Evolutionary conservation across 2,797 vertebrate species (phyloP).

Genomic region (Euthynnus affinis): DNA sequence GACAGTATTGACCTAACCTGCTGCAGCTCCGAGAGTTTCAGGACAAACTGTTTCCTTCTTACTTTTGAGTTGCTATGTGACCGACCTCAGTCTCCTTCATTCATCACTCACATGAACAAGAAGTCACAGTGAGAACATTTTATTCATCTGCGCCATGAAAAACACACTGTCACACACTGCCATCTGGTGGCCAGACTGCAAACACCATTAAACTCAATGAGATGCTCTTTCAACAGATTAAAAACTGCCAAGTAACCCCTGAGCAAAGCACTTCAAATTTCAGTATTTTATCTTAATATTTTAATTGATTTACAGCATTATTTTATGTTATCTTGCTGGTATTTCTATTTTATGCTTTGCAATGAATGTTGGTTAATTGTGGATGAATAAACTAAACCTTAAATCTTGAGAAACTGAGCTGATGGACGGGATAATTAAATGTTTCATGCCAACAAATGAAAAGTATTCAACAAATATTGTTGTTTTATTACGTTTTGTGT

Average conservation of each 20-base stretch:
- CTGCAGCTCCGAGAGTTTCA: not conserved
- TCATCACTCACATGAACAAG: conserved; percentile 5
- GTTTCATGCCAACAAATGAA: not conserved
- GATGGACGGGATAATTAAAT: too few species aligned
- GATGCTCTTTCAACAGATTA: not conserved
- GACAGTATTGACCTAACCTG: not conserved
- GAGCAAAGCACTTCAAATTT: not conserved
- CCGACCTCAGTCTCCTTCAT: conserved; percentile 13
- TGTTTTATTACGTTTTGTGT: not conserved
- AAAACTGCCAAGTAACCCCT: not conserved
- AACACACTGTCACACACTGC: conserved; percentile 62
- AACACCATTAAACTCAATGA: not conserved
- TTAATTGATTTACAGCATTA: conserved; percentile 1
- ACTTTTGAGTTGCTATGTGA: not conserved
- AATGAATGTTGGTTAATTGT: too few species aligned
- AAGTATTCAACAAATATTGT: not conserved
- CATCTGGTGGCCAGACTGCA: conserved; percentile 64
- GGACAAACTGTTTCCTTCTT: conserved; percentile 3
- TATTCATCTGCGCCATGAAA: not conserved
- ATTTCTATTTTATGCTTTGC: too few species aligned
- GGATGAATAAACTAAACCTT: too few species aligned
- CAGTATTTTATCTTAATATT: not conserved
- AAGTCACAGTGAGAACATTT: not conserved
- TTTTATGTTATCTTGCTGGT: not conserved
- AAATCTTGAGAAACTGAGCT: not conserved